Conservation (phyloP, 2,888 invertebrate genomes). For the Chaitophorus viminalis region DNA sequence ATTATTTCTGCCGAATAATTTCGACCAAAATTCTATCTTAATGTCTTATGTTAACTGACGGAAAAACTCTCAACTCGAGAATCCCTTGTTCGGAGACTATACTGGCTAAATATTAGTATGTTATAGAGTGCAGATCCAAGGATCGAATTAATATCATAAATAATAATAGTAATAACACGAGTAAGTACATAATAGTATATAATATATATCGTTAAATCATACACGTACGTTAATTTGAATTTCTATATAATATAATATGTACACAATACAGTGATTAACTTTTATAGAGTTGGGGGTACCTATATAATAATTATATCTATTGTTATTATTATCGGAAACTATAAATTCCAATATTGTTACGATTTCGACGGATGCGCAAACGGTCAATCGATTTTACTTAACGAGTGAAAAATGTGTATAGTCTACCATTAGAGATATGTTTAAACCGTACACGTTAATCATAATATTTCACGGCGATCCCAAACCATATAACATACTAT, state of each 20-base stretch:
- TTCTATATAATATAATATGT: neutral
- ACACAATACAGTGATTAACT: neutral
- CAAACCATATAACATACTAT: neutral
- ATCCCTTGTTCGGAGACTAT: neutral
- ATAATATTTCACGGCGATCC: constrained; percentile 24
- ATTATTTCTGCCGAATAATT: neutral
- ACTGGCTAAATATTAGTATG: neutral
- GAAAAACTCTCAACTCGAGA: neutral
- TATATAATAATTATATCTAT: too few species aligned
- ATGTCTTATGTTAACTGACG: neutral
- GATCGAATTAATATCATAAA: neutral
- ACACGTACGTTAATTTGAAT: neutral
- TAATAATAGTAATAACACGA: neutral
- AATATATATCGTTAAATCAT: neutral
- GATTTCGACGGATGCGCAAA: neutral
- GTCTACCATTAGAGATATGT: constrained; percentile 37
- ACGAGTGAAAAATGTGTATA: neutral
- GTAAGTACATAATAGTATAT: neutral
- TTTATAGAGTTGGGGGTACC: neutral
- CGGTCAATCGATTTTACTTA: neutral
- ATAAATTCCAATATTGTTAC: neutral
- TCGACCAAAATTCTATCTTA: neutral
- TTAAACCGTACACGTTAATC: constrained; percentile 21
- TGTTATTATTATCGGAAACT: neutral
- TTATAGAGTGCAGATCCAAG: neutral